Evolutionary conservation across 2,113 vertebrate genomes (phyloP).

Genomic region (Tragelaphus scriptus): DNA sequence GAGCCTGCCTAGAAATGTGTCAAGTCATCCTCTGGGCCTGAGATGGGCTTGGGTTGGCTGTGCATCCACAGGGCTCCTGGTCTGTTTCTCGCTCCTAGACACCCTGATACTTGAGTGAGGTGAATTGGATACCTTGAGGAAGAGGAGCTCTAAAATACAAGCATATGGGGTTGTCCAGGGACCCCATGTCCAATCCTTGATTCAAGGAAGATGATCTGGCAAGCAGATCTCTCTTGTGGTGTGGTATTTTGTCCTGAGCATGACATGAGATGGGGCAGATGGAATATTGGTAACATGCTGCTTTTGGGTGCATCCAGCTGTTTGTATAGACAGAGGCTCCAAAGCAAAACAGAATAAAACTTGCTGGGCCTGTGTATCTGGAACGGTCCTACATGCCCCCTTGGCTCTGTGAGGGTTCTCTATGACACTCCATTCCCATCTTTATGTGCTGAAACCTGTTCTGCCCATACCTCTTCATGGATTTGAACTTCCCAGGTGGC

Average conservation of each 20-base stretch:
- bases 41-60: background rate
- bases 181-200: background rate
- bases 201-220: background rate
- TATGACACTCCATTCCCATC: background rate
- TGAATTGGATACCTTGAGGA: background rate
- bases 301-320: background rate
- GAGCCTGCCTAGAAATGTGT: background rate
- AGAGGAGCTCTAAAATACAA: background rate
- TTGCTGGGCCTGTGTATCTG: background rate
- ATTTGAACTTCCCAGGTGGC: background rate
- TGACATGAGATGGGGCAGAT: background rate
- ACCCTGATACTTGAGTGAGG: no score
- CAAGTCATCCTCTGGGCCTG: background rate
- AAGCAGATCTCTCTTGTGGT: background rate
- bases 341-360: background rate
- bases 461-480: background rate
- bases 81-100: background rate
- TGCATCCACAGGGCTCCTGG: background rate
- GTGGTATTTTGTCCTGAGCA: background rate
- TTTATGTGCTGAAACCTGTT: background rate
- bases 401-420: background rate
- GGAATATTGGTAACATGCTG: background rate
- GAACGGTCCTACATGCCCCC: rapidly evolving
- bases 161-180: background rate
- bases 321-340: background rate